phyloP scores from a whole-genome alignment of 2,797 vertebrate genomes.

The Siniperca obscura region DNA sequence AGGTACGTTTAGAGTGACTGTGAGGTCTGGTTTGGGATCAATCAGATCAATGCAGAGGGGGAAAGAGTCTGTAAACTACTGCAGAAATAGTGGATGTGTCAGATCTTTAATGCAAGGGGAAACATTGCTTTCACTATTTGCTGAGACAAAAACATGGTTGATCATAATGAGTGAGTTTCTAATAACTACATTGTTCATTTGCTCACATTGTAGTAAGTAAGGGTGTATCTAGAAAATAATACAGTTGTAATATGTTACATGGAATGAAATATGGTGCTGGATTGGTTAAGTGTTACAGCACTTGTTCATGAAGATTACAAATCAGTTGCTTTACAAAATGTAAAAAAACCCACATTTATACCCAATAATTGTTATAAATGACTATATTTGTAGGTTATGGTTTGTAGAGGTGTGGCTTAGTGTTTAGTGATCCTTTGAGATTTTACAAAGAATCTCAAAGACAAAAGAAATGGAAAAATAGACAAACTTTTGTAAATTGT shows the following conservation, averaged over 20 bases:
- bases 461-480: not conserved
- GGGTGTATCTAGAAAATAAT: not conserved
- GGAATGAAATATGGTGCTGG: not conserved
- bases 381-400: not conserved
- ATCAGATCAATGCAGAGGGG: not conserved
- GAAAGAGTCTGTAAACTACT: not conserved
- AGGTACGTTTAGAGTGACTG: not conserved
- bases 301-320: not conserved
- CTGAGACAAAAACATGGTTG: not conserved
- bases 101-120: not conserved
- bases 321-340: not conserved
- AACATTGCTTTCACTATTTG: slow-evolving; percentile 3
- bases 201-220: not conserved
- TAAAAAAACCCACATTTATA: not conserved
- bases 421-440: not conserved
- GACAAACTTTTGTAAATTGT: not conserved
- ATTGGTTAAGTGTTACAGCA: not conserved
- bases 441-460: not conserved
- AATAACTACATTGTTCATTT: not conserved
- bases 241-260: not conserved
- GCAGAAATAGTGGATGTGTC: not conserved
- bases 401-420: not conserved
- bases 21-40: not conserved
- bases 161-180: not conserved
- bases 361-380: not conserved